Evolutionary conservation across 2,888 invertebrate species (phyloP).

Genomic region (Adineta ricciae): DNA sequence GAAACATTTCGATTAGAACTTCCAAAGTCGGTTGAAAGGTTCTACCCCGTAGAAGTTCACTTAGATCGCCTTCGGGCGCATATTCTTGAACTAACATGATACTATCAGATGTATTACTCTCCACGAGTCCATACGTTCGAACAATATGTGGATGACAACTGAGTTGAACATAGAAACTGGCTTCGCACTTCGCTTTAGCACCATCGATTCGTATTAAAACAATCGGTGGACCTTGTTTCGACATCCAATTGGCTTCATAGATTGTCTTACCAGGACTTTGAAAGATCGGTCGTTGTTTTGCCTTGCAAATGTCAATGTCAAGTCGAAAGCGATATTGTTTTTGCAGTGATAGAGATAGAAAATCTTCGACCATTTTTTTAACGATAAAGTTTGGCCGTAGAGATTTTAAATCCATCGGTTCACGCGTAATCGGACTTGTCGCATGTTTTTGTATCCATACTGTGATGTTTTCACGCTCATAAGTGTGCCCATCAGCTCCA

Average conservation of each 20-base stretch:
- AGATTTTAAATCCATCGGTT: neutral
- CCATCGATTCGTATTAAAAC: neutral
- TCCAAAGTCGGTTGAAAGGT: neutral
- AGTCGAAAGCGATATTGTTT: neutral
- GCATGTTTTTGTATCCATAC: neutral
- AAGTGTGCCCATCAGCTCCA: neutral
- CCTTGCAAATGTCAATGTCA: neutral
- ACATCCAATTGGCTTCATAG: neutral
- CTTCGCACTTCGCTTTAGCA: neutral
- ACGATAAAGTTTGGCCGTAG: neutral
- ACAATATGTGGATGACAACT: slow-evolving; percentile 17
- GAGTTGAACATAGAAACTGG: neutral
- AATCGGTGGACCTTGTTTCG: neutral
- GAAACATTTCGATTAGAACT: neutral
- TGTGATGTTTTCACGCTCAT: neutral
- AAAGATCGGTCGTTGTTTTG: neutral
- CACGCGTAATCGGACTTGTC: neutral
- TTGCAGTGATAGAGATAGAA: neutral
- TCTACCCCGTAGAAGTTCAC: neutral
- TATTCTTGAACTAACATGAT: slow-evolving; percentile 9
- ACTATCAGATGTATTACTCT: neutral
- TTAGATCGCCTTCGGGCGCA: neutral
- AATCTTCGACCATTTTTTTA: neutral
- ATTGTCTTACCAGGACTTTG: neutral
- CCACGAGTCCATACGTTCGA: neutral